These are phyloP conservation scores for Panagrolaimus sp. DNA, from an alignment of 1,140 invertebrate genomes.

Conservation along the genomic window DNA sequence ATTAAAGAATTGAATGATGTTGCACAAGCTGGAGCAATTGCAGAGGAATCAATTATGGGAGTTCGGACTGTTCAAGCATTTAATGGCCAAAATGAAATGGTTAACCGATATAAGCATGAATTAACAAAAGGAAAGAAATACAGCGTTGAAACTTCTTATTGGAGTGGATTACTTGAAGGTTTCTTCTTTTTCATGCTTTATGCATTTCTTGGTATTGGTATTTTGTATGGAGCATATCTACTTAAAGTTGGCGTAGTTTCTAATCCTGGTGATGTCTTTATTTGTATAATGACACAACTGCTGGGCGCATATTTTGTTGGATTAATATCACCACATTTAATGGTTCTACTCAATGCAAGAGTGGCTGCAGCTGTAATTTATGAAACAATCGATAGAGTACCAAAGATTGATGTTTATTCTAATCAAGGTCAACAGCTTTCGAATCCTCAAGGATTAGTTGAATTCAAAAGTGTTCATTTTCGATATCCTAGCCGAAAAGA, in stretches of 20 bases:
- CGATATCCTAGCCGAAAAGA: conserved; percentile 72
- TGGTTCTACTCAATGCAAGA: conserved; percentile 38
- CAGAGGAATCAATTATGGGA: conserved; percentile 56
- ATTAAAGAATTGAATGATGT: conserved; percentile 20
- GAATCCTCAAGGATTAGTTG: conserved; percentile 24
- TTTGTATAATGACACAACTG: conserved; percentile 23
- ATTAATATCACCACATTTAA: conserved; percentile 39
- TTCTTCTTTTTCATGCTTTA: conserved; percentile 41
- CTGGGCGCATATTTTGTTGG: conserved; percentile 37
- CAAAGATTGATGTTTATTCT: conserved; percentile 69
- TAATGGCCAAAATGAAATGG: conserved; percentile 70
- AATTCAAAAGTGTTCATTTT: conserved; percentile 51
- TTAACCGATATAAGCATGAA: conserved; percentile 28
- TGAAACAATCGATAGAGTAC: conserved; percentile 59
- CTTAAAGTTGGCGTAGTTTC: conserved; percentile 5
- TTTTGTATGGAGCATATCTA: conserved; percentile 29
- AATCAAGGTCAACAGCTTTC: conserved; percentile 64
- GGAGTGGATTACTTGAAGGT: conserved; percentile 34
- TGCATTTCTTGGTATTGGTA: conserved; percentile 21
- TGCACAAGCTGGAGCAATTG: conserved; percentile 31
- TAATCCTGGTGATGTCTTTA: conserved; percentile 40
- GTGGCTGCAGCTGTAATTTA: conserved; percentile 43
- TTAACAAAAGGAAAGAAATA: conserved; percentile 26
- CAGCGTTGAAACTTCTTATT: conserved; percentile 32
- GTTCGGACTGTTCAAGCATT: conserved; percentile 75